These are phyloP conservation scores for Hypomesus transpacificus DNA, from an alignment of 2,113 vertebrate species.

Conservation along the genomic window DNA sequence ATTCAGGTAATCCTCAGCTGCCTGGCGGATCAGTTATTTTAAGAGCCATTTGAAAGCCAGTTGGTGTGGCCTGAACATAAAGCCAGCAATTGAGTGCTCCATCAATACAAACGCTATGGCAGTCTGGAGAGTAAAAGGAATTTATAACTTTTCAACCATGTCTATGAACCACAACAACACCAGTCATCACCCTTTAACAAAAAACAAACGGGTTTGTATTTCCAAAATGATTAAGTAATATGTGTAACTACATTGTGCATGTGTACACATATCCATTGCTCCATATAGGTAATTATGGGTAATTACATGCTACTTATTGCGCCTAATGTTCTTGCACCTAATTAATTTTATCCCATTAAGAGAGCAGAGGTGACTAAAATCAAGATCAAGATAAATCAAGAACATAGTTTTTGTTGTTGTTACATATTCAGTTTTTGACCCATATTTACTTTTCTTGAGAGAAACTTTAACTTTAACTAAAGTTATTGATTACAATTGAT, in stretches of 20 bases:
- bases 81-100: slow-evolving; percentile 10
- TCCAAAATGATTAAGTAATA: slow-evolving; percentile 22
- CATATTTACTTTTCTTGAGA: too few species aligned
- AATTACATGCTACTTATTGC: slow-evolving; percentile 29
- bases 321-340: slow-evolving; percentile 4
- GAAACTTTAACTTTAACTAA: too few species aligned
- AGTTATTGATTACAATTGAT: too few species aligned
- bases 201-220: background rate
- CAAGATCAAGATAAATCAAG: too few species aligned
- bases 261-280: slow-evolving; percentile 16
- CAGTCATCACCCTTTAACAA: too few species aligned
- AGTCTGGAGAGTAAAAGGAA: too few species aligned
- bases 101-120: too few species aligned
- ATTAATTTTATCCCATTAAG: background rate
- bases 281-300: slow-evolving; percentile 37
- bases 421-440: too few species aligned
- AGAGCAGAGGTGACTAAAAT: too few species aligned
- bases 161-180: too few species aligned
- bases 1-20: slow-evolving; percentile 60
- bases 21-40: slow-evolving; percentile 54
- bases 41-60: slow-evolving; percentile 46
- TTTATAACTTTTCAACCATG: too few species aligned
- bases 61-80: slow-evolving; percentile 40
- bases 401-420: too few species aligned
- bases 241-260: background rate